These are phyloP conservation scores for Temnothorax curvispinosus DNA, from an alignment of 1,140 invertebrate genomes.

Conservation along the genomic window DNA sequence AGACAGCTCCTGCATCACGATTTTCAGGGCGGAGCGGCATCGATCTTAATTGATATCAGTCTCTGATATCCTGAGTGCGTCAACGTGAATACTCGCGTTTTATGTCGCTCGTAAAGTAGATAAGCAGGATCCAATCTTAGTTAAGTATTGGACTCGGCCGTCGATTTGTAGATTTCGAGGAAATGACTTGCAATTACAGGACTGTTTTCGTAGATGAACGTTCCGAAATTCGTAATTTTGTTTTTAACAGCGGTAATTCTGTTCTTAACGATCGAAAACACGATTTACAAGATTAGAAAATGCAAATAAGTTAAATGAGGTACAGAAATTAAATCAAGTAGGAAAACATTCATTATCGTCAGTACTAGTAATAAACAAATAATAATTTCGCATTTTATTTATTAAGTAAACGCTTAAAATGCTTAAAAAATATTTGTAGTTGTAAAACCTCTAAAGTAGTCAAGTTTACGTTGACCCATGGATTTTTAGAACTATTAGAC, in stretches of 20 bases:
- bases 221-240: conserved; percentile 15
- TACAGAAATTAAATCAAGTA: neutral
- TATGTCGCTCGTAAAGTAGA: conserved; percentile 54
- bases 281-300: neutral
- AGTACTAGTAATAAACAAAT: neutral
- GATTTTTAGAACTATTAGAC: conserved; percentile 43
- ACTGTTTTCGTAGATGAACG: conserved; percentile 25
- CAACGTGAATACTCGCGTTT: conserved; percentile 30
- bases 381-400: neutral
- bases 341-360: neutral
- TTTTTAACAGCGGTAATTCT: neutral
- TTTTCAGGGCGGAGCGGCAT: conserved; percentile 53
- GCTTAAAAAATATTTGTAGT: neutral
- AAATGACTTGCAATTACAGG: conserved; percentile 43
- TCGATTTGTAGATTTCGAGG: conserved; percentile 22
- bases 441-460: neutral
- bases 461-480: neutral
- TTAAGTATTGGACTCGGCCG: conserved; percentile 19
- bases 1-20: conserved; percentile 44
- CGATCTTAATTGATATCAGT: conserved; percentile 73
- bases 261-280: neutral
- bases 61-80: neutral
- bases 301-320: neutral
- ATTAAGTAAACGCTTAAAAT: neutral
- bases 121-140: conserved; percentile 54